These are phyloP conservation scores for Shargacucullia verbasci DNA, from an alignment of 2,888 invertebrate genomes.

Conservation along the genomic window DNA sequence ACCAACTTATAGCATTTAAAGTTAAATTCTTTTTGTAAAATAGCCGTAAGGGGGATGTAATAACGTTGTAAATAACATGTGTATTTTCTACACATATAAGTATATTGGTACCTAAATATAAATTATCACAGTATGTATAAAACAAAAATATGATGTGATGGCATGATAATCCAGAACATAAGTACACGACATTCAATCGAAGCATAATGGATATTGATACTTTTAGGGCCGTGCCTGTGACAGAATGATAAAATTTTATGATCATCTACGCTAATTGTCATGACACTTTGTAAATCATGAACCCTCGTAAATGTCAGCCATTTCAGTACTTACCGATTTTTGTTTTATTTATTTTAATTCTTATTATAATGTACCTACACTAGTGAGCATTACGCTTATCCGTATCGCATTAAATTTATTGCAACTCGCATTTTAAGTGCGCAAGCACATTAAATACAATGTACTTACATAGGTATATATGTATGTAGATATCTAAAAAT, in stretches of 20 bases:
- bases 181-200: slow-evolving; percentile 40
- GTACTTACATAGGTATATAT: slow-evolving; percentile 15
- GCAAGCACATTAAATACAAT: slow-evolving; percentile 29
- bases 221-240: slow-evolving; percentile 48
- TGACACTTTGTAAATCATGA: slow-evolving; percentile 62
- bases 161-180: slow-evolving; percentile 35
- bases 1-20: too few species aligned
- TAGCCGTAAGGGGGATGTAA: too few species aligned
- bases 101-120: too few species aligned
- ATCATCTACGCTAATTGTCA: slow-evolving; percentile 68
- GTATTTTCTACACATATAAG: too few species aligned
- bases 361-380: slow-evolving; percentile 34
- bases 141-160: neutral
- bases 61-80: too few species aligned
- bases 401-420: slow-evolving; percentile 48
- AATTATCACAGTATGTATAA: too few species aligned
- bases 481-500: slow-evolving; percentile 32
- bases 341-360: slow-evolving; percentile 43
- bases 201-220: slow-evolving; percentile 50
- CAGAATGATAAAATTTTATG: slow-evolving; percentile 58
- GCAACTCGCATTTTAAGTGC: slow-evolving; percentile 43
- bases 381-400: slow-evolving; percentile 41
- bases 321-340: slow-evolving; percentile 45
- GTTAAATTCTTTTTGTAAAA: too few species aligned
- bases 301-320: slow-evolving; percentile 66